Conservation (phyloP, 2,888 invertebrate species). For the Cantharis flavilabris region DNA sequence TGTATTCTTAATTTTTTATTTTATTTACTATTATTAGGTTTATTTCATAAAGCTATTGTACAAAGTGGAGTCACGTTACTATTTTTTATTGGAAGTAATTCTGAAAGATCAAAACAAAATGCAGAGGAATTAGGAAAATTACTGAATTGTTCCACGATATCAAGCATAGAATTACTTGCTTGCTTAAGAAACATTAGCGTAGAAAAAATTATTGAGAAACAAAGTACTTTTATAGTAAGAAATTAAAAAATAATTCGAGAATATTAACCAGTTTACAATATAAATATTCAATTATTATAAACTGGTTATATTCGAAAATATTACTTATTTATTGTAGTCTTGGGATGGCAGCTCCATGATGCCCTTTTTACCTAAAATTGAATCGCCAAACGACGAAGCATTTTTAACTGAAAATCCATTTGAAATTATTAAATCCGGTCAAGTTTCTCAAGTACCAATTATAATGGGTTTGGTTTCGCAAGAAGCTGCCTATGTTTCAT, state of each 20-base stretch:
- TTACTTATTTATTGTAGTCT: conserved; percentile 54
- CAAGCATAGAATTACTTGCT: conserved; percentile 39
- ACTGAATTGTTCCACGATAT: conserved; percentile 64
- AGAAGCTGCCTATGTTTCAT: conserved; percentile 71
- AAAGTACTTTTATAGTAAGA: background rate
- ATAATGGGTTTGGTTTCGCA: conserved; percentile 74
- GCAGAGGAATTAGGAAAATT: conserved; percentile 65
- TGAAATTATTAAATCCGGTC: conserved; percentile 56
- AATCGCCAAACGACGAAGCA: conserved; percentile 68
- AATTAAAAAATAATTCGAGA: background rate
- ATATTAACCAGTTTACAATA: no score
- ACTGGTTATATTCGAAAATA: no score
- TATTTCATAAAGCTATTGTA: conserved; percentile 75
- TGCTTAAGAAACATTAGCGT: background rate
- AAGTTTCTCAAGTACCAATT: conserved; percentile 65
- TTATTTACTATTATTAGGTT: conserved; percentile 55
- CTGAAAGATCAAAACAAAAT: conserved; percentile 62
- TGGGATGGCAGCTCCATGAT: conserved; percentile 82
- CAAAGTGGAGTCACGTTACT: conserved; percentile 71
- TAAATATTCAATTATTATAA: no score
- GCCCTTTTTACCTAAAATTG: conserved; percentile 77
- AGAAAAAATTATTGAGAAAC: background rate
- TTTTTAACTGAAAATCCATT: conserved; percentile 70
- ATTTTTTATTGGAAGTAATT: conserved; percentile 49
- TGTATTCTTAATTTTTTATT: background rate